phyloP scores from a whole-genome alignment of 2,888 invertebrate genomes.

The Volucella bombylans region DNA sequence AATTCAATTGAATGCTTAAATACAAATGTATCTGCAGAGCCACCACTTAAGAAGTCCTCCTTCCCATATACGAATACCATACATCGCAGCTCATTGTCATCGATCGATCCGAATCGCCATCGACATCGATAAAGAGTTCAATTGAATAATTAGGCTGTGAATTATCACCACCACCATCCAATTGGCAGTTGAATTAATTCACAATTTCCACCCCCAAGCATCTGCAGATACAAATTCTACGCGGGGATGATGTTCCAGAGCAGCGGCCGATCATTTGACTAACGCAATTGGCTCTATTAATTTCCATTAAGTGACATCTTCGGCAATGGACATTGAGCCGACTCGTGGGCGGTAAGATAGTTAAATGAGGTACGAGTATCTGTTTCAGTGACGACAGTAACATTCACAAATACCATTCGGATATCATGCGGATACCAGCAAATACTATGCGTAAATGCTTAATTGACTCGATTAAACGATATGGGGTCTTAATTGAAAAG shows the following conservation, averaged over 20 bases:
- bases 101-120: conserved; percentile 45
- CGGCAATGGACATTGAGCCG: conserved; percentile 32
- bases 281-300: conserved; percentile 69
- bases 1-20: conserved; percentile 68
- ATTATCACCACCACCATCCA: conserved; percentile 61
- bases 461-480: conserved; percentile 66
- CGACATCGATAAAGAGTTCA: conserved; percentile 60
- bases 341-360: conserved; percentile 60
- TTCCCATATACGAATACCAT: not conserved
- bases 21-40: not conserved
- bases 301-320: conserved; percentile 73
- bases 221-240: conserved; percentile 28
- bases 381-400: not conserved
- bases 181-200: conserved; percentile 57
- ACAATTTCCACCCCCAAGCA: conserved; percentile 13
- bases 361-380: conserved; percentile 69
- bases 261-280: conserved; percentile 64
- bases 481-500: conserved; percentile 64
- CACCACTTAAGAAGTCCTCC: conserved; percentile 24
- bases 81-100: conserved; percentile 19
- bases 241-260: conserved; percentile 52
- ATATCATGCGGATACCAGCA: not conserved
- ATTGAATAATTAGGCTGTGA: conserved; percentile 73
- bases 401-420: too few relatives aligned
- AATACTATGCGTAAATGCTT: conserved; percentile 18